Conservation (phyloP, 1,140 invertebrate species). For the Camponotus floridanus region DNA sequence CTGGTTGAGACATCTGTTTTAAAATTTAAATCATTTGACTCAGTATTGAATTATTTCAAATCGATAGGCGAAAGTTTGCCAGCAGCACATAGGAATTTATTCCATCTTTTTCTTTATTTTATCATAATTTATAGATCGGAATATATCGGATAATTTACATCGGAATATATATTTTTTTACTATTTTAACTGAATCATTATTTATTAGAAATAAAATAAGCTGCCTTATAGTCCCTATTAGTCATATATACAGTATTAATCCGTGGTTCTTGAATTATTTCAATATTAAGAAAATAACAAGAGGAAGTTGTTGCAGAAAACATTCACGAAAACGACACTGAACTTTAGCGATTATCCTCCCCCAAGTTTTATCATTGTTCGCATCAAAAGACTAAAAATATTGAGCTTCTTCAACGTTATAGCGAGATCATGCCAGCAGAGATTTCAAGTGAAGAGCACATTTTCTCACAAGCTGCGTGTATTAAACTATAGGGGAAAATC, state of each 20-base stretch:
- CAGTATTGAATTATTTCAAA: neutral
- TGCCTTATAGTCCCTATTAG: neutral
- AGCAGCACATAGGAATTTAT: neutral
- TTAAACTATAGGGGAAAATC: slow-evolving; percentile 23
- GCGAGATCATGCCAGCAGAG: slow-evolving; percentile 9
- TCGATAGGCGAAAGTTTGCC: neutral
- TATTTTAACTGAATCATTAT: slow-evolving; percentile 17
- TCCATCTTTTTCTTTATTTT: neutral
- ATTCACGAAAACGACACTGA: neutral
- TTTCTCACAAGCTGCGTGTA: neutral
- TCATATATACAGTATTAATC: neutral
- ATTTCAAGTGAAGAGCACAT: slow-evolving; percentile 4
- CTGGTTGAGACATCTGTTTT: neutral
- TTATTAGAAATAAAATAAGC: neutral
- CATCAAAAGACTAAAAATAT: slow-evolving; percentile 41
- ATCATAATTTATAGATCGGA: neutral
- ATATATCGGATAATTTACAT: neutral
- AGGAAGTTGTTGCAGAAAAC: neutral
- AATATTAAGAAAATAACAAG: neutral
- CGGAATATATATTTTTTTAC: neutral
- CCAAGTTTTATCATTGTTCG: neutral
- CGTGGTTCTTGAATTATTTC: neutral
- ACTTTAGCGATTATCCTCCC: slow-evolving; percentile 28
- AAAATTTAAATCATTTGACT: neutral
- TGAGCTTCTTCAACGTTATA: slow-evolving; percentile 18